phyloP scores from a whole-genome alignment of 2,888 invertebrate genomes.

The Epinotia demarniana region DNA sequence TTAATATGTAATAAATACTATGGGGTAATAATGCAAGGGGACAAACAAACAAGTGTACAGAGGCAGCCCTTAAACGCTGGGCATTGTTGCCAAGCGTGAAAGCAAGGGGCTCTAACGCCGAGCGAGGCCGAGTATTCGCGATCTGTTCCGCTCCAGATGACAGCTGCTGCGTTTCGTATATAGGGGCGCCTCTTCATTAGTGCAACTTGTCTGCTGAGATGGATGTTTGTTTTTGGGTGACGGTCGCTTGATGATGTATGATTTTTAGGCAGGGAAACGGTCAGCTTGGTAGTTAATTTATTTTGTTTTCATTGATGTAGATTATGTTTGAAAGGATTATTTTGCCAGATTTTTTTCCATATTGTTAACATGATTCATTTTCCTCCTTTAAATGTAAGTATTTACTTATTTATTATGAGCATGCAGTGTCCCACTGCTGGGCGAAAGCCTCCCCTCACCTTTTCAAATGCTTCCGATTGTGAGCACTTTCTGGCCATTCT shows the following conservation, averaged over 20 bases:
- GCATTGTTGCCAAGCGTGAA: constrained; percentile 62
- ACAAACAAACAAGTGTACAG: constrained; percentile 82
- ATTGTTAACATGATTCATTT: too few species aligned
- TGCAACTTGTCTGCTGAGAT: constrained; percentile 82
- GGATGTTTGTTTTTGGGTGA: constrained; percentile 83
- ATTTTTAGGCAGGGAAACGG: constrained; percentile 33
- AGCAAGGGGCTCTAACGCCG: constrained; percentile 46
- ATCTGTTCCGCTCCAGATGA: constrained; percentile 82
- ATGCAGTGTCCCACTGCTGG: too few species aligned
- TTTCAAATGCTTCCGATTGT: too few species aligned
- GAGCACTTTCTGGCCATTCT: too few species aligned
- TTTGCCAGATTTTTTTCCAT: background rate
- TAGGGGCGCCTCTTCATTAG: constrained; percentile 82
- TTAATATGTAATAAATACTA: constrained; percentile 85
- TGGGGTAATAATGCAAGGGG: constrained; percentile 81
- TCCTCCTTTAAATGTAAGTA: too few species aligned
- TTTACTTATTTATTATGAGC: too few species aligned
- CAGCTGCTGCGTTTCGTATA: constrained; percentile 82
- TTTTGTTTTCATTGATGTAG: background rate
- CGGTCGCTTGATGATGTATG: constrained; percentile 79
- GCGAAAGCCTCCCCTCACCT: too few species aligned
- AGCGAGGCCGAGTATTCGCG: constrained; percentile 65
- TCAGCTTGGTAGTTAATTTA: background rate
- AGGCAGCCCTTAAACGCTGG: constrained; percentile 74
- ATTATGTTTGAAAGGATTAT: background rate